A percentile compares a stretch with the other conserved stretches of the same genome.
Conservation (phyloP, 2,888 invertebrate genomes). For the Elaeidobius kamerunicus region DNA sequence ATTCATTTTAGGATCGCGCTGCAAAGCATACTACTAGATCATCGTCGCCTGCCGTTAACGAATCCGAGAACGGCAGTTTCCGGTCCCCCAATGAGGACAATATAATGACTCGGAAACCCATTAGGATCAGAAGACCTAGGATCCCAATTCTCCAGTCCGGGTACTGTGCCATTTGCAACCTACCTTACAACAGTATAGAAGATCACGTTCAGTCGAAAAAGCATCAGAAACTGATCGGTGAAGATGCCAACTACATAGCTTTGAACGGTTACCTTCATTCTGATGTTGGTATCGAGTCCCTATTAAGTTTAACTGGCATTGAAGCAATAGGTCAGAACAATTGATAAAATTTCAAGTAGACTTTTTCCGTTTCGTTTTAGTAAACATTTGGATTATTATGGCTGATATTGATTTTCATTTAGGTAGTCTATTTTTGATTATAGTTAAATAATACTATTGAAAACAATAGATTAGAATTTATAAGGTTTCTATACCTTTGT, state of each 20-base stretch:
- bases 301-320: slow-evolving; percentile 59
- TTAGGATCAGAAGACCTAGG: slow-evolving; percentile 41
- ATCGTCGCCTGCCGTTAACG: slow-evolving; percentile 6
- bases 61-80: slow-evolving; percentile 25
- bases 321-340: slow-evolving; percentile 43
- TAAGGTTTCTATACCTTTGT: too few relatives aligned
- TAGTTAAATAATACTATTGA: too few relatives aligned
- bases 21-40: slow-evolving; percentile 12
- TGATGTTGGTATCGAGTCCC: slow-evolving; percentile 66
- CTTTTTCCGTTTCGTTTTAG: slow-evolving; percentile 14
- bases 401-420: slow-evolving; percentile 18
- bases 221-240: slow-evolving; percentile 70
- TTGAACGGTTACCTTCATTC: slow-evolving; percentile 67
- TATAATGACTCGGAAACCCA: slow-evolving; percentile 45
- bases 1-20: slow-evolving; percentile 12
- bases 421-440: slow-evolving; percentile 27
- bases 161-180: slow-evolving; percentile 78
- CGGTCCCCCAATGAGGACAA: slow-evolving; percentile 34
- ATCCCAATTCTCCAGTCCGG: slow-evolving; percentile 46
- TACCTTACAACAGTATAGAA: slow-evolving; percentile 67
- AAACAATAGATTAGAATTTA: too few relatives aligned
- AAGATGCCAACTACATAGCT: slow-evolving; percentile 71
- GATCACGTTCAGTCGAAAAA: slow-evolving; percentile 71
- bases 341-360: slow-evolving; percentile 26
- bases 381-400: slow-evolving; percentile 25